Evolutionary conservation across 2,797 vertebrate species (phyloP).

Genomic region (Liasis olivaceus): DNA sequence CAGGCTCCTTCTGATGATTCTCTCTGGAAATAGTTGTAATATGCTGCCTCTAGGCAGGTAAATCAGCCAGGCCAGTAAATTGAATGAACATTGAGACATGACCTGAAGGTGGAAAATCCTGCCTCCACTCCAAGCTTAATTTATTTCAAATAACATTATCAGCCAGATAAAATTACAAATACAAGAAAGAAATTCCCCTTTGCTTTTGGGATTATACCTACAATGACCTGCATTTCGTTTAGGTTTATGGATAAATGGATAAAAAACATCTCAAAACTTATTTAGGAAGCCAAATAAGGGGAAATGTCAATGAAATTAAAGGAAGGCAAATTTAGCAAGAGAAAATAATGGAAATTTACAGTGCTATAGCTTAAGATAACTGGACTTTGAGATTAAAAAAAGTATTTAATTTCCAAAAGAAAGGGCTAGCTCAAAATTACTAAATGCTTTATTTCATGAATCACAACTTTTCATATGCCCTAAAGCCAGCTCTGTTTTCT

Average conservation of each 20-base stretch:
- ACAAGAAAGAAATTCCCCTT: background rate
- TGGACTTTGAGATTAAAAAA: background rate
- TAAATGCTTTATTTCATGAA: background rate
- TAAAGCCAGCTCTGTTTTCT: too few relatives aligned
- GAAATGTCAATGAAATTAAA: background rate
- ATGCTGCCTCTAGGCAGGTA: background rate
- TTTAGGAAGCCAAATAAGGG: background rate
- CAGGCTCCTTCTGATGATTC: background rate
- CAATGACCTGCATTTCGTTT: slow-evolving; percentile 4
- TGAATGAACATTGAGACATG: background rate
- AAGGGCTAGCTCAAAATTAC: background rate
- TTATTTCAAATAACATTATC: slow-evolving; percentile 24
- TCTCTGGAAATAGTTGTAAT: background rate
- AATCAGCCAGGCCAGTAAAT: background rate
- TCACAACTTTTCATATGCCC: background rate
- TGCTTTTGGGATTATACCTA: background rate
- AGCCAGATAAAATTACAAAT: background rate
- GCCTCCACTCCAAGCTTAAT: background rate
- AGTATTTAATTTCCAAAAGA: background rate
- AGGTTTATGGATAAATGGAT: background rate
- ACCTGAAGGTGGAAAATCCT: background rate
- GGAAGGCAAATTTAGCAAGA: background rate
- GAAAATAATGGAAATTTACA: background rate
- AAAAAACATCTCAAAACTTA: background rate
- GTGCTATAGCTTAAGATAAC: background rate